phyloP scores from a whole-genome alignment of 1,140 invertebrate genomes.

The Drosophila varians region DNA sequence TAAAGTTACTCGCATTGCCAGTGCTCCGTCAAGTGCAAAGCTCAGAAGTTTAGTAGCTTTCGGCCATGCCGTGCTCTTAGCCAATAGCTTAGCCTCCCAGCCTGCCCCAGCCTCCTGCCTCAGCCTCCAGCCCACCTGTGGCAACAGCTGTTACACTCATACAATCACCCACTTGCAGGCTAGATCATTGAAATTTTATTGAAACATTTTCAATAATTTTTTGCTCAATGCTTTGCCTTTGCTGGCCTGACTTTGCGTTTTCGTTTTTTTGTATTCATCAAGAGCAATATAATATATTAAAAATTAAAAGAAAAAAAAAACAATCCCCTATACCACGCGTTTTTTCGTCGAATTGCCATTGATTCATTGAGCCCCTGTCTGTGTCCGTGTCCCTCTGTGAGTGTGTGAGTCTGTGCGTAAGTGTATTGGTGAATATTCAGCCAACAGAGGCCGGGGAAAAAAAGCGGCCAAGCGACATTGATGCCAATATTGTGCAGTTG shows the following conservation, averaged over 20 bases:
- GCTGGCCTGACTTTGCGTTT: constrained; percentile 70
- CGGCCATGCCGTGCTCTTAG: too few species aligned
- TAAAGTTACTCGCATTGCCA: constrained; percentile 16
- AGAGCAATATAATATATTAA: constrained; percentile 10
- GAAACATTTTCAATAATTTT: constrained; percentile 64
- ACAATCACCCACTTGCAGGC: constrained; percentile 38
- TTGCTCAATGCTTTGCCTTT: constrained; percentile 44
- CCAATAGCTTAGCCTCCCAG: background rate
- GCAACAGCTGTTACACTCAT: constrained; percentile 59
- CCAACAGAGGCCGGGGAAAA: constrained; percentile 26
- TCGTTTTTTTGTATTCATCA: constrained; percentile 27
- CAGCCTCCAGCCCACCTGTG: constrained; percentile 6
- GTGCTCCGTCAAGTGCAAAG: constrained; percentile 58
- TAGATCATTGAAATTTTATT: constrained; percentile 61
- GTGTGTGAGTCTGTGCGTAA: constrained; percentile 31
- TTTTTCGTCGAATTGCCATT: constrained; percentile 55
- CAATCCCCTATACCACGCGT: constrained; percentile 58
- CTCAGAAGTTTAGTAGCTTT: constrained; percentile 24
- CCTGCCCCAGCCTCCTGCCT: background rate
- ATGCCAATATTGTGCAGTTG: constrained; percentile 72
- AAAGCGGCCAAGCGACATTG: constrained; percentile 79
- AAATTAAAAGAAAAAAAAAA: constrained; percentile 20
- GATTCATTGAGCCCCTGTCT: constrained; percentile 52
- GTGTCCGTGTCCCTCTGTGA: constrained; percentile 18
- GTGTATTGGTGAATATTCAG: constrained; percentile 33